Evolutionary conservation across 2,888 invertebrate species (phyloP), one percentile per base, ranked within the genome.

Genomic region (Polymixis flavicincta): DNA sequence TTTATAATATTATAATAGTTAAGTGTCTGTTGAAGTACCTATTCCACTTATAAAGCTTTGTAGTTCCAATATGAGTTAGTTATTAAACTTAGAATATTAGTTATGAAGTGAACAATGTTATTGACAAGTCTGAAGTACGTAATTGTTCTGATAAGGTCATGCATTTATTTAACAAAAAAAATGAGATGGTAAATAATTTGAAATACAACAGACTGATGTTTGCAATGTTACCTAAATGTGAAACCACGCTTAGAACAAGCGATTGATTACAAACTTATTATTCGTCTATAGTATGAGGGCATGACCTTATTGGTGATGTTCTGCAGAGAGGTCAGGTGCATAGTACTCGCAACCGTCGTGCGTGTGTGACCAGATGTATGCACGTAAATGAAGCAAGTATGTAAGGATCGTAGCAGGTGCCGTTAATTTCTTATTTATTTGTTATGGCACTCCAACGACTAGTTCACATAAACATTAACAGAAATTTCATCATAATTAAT

Each of bases 41-140:
- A 28, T 28, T 48, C n/a, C 14, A 77, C 63, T 71, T 25, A 42
- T 5, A n/a, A 28, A 79, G 45, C 45, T 71, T 78, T 59, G 45
- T 48, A 48, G 52, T 48, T 42, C 7, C 37, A 48, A 37, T 64
- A 54, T 59, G 6, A 71, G 50, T 3, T 8, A 70, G 63, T 52
- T 64, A 64, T 17, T 48, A 28, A 64, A 54, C 37, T 79, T 37
- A 59, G 25, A 28, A 32, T 28, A 52, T 59, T 52, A 78, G 42
- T 63, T 70, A 45, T 64, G 55, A 78, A 22, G 48, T 19, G 25
- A 45, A 57, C 25, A 52, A 48, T 64, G 52, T 52, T 79, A 59
- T 59, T 64, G 52, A 71, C 37, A 59, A 28, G 57, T n/a, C 17
- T 37, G 37, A 37, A 77, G 45, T 48, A 45, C 42, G 13, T 45